phyloP scores from a whole-genome alignment of 1,140 invertebrate species.

The Platyscapa corneri region DNA sequence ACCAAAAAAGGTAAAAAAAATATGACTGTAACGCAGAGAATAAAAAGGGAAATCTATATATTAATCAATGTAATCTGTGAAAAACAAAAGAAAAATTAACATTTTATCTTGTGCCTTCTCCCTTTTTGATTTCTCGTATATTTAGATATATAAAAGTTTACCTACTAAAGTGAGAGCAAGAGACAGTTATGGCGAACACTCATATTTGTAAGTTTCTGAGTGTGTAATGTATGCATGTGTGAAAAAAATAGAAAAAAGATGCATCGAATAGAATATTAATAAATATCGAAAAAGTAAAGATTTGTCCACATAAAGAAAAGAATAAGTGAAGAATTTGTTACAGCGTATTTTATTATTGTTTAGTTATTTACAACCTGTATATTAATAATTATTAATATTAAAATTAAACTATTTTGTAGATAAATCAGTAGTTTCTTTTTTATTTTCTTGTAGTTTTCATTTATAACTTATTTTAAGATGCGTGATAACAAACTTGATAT shows the following conservation, averaged over 20 bases:
- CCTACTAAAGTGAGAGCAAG: slow-evolving; percentile 48
- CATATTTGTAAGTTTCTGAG: slow-evolving; percentile 25
- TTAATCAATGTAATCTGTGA: not conserved
- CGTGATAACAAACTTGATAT: slow-evolving; percentile 37
- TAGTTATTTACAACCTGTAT: slow-evolving; percentile 75
- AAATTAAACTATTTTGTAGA: slow-evolving; percentile 75
- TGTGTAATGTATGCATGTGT: slow-evolving; percentile 22
- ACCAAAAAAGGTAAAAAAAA: slow-evolving; percentile 31
- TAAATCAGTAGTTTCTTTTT: slow-evolving; percentile 64
- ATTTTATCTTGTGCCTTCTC: slow-evolving; percentile 67
- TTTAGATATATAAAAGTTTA: slow-evolving; percentile 44
- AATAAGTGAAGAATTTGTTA: slow-evolving; percentile 67
- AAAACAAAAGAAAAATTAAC: slow-evolving; percentile 8
- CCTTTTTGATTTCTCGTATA: slow-evolving; percentile 55
- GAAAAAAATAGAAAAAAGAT: not conserved
- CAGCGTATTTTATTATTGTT: slow-evolving; percentile 74
- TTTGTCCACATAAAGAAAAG: slow-evolving; percentile 26
- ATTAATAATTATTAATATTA: slow-evolving; percentile 74
- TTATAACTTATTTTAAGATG: slow-evolving; percentile 40
- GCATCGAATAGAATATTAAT: slow-evolving; percentile 27
- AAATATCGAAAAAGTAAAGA: slow-evolving; percentile 29
- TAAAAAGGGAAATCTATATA: slow-evolving; percentile 39
- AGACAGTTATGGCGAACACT: slow-evolving; percentile 43
- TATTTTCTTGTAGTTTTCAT: slow-evolving; percentile 46
- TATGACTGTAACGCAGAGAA: slow-evolving; percentile 37